Percentiles rank a stretch among this genome's conserved stretches.
phyloP scores from a whole-genome alignment of 53 echinoderm and acorn worm genomes.

The Holothuria leucospilota region DNA sequence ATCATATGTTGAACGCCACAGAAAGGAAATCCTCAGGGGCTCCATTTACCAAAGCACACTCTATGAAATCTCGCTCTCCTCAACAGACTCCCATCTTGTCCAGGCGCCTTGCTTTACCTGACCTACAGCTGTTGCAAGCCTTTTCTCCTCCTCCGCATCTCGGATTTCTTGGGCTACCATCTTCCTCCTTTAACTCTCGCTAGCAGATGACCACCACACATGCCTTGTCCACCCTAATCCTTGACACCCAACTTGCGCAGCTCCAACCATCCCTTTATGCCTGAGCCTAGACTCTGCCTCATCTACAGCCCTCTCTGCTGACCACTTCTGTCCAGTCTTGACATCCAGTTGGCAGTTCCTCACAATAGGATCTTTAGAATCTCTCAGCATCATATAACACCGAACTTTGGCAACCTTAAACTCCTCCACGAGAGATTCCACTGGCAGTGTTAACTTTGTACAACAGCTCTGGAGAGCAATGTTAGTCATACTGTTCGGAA shows the following conservation, averaged over 20 bases:
- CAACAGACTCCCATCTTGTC: conserved; percentile 31
- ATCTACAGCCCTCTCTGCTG: conserved; percentile 43
- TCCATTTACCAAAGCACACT: conserved; percentile 43
- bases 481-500: conserved; percentile 17
- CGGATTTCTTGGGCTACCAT: not conserved
- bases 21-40: not conserved
- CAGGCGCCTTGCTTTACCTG: conserved; percentile 4
- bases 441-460: conserved; percentile 38
- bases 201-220: conserved; percentile 42
- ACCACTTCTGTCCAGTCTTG: conserved; percentile 52
- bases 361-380: conserved; percentile 31
- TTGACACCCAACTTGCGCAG: not conserved
- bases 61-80: conserved; percentile 15
- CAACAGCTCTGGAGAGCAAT: conserved; percentile 26
- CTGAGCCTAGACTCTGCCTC: conserved; percentile 38
- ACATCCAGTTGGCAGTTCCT: conserved; percentile 26
- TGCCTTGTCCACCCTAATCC: conserved; percentile 30
- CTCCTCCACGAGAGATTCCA: conserved; percentile 48
- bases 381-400: conserved; percentile 37
- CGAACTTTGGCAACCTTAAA: conserved; percentile 43
- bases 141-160: not conserved
- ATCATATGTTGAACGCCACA: conserved; percentile 24
- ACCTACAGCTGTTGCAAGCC: too few species aligned
- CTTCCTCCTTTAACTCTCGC: not conserved
- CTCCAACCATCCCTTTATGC: conserved; percentile 29